phyloP scores from a whole-genome alignment of 2,888 invertebrate species.

The Cryptus viduatorius region DNA sequence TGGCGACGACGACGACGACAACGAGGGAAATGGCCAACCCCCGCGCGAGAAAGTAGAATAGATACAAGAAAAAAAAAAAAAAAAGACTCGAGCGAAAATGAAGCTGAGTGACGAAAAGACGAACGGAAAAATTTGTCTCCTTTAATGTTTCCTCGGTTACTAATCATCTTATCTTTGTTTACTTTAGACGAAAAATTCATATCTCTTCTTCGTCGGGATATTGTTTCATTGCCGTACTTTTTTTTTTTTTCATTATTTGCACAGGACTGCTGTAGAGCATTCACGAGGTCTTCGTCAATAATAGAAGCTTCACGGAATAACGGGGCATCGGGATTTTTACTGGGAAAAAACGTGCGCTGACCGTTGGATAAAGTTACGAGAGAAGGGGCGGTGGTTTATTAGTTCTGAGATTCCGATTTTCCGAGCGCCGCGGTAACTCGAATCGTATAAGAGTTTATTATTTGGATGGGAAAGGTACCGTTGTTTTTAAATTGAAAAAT shows the following conservation, averaged over 20 bases:
- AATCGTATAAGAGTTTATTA: not conserved
- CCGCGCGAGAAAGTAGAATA: slow-evolving; percentile 70
- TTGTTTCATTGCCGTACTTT: not conserved
- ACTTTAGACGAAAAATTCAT: not conserved
- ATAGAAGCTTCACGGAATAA: slow-evolving; percentile 4
- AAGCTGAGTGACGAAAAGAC: not conserved
- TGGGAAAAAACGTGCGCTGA: not conserved
- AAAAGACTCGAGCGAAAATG: not conserved
- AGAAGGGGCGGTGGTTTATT: not conserved
- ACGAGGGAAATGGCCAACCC: slow-evolving; percentile 67
- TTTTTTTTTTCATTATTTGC: not conserved
- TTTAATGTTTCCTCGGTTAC: not conserved
- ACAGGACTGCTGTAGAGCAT: not conserved
- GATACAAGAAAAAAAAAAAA: slow-evolving; percentile 20
- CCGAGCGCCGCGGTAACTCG: not conserved
- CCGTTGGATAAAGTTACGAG: not conserved
- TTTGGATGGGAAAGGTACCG: not conserved
- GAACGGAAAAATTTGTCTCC: not conserved
- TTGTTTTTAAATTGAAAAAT: not conserved
- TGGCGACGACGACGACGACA: slow-evolving; percentile 55
- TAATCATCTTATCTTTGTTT: not conserved
- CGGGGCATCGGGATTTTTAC: slow-evolving; percentile 23
- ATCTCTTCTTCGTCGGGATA: not conserved
- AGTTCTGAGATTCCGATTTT: not conserved
- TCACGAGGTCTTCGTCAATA: too few relatives aligned